A percentile compares a stretch with the other conserved stretches of the same genome.
These are phyloP conservation scores for Centropus unirufus DNA, from an alignment of 2,113 vertebrate genomes.

Conservation along the genomic window DNA sequence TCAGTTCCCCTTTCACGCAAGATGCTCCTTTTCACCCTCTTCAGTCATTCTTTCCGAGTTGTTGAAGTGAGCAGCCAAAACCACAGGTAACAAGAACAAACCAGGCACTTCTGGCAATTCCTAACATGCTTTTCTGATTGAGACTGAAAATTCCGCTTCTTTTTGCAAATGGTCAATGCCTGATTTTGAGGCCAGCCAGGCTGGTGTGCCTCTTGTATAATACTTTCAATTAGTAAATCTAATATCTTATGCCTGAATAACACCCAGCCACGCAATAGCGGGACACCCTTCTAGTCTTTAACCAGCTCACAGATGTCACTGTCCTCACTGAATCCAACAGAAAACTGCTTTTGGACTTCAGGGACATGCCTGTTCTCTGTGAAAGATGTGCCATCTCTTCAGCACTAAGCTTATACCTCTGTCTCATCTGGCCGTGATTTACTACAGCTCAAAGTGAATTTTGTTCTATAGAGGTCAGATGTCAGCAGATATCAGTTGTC, in stretches of 20 bases:
- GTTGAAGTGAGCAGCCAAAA: not conserved
- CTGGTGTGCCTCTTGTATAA: not conserved
- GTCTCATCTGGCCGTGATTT: not conserved
- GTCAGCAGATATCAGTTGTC: not conserved
- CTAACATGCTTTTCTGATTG: not conserved
- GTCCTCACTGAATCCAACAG: not conserved
- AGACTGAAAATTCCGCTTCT: not conserved
- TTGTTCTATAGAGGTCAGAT: not conserved
- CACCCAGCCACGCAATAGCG: not conserved
- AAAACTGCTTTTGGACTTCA: not conserved
- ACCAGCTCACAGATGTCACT: too few relatives aligned
- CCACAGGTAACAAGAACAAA: not conserved
- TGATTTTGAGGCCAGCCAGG: not conserved
- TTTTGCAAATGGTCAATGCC: not conserved
- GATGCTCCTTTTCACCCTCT: not conserved
- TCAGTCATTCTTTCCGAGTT: not conserved
- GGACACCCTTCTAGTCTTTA: not conserved
- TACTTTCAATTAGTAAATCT: not conserved
- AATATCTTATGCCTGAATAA: not conserved
- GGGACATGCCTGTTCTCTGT: not conserved
- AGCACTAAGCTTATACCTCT: fast-evolving
- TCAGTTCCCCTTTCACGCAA: not conserved
- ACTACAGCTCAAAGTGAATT: not conserved
- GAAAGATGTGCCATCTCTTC: not conserved
- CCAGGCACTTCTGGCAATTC: not conserved